These are phyloP conservation scores for Arenaria interpres DNA, from an alignment of 2,113 vertebrate species.

Conservation along the genomic window DNA sequence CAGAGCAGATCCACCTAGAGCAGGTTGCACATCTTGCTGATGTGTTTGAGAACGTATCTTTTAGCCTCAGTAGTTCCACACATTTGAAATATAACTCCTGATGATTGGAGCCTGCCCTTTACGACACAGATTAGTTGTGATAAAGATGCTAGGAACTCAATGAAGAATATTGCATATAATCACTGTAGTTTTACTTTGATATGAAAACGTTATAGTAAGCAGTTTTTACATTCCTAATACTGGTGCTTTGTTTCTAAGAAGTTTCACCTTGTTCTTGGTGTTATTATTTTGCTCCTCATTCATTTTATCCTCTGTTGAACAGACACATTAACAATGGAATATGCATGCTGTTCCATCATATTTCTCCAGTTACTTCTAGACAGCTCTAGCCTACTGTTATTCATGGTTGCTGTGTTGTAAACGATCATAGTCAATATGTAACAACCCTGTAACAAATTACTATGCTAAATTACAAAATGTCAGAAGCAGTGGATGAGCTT, in stretches of 20 bases:
- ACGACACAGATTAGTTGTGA: neutral
- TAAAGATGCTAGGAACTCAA: neutral
- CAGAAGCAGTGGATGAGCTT: neutral
- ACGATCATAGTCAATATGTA: neutral
- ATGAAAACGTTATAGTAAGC: neutral
- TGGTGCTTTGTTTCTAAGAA: neutral
- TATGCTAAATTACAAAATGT: neutral
- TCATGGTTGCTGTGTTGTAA: neutral
- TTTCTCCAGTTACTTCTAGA: neutral
- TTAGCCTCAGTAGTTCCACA: neutral
- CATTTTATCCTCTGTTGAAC: neutral
- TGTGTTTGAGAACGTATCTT: neutral
- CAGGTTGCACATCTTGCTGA: neutral
- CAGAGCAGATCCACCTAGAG: no score
- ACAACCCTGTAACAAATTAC: neutral
- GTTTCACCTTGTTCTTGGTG: neutral
- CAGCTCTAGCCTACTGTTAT: neutral
- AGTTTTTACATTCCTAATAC: neutral
- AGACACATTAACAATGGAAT: neutral
- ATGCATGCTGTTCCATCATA: neutral
- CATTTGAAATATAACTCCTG: neutral
- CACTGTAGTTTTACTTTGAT: neutral
- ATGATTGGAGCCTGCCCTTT: conserved; percentile 4
- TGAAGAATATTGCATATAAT: neutral
- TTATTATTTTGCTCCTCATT: neutral